These are phyloP conservation scores for Henicopernis longicauda DNA, from an alignment of 2,113 vertebrate genomes.

Conservation along the genomic window DNA sequence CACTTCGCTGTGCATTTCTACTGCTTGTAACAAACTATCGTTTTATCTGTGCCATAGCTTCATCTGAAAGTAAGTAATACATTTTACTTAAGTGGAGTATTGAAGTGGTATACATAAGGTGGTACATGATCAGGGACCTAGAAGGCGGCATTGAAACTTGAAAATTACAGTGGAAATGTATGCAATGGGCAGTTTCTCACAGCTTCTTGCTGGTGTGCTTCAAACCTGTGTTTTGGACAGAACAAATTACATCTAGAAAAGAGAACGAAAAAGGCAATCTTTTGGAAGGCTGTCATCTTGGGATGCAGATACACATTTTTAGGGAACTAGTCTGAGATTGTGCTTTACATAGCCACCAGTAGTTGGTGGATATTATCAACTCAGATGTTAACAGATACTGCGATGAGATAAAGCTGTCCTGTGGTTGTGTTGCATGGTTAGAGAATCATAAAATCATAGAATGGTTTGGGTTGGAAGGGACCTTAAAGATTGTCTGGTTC, in stretches of 20 bases:
- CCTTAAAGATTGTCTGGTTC: no score
- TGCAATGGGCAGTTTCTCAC: not conserved
- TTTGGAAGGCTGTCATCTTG: not conserved
- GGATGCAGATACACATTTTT: not conserved
- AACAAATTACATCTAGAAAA: not conserved
- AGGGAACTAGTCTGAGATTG: not conserved
- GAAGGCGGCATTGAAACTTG: not conserved
- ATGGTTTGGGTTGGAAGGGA: no score
- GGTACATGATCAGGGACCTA: not conserved
- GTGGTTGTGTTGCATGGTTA: not conserved
- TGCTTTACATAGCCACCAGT: not conserved
- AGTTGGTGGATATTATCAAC: not conserved
- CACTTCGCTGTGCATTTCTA: not conserved
- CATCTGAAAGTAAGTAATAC: not conserved
- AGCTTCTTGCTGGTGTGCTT: not conserved
- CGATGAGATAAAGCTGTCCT: not conserved
- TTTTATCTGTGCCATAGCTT: not conserved
- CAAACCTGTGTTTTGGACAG: not conserved
- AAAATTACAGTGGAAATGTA: not conserved
- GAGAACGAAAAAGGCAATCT: not conserved
- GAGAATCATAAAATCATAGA: no score
- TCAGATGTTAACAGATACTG: not conserved
- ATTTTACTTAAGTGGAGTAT: not conserved
- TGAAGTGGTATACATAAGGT: not conserved
- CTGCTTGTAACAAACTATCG: not conserved